These are phyloP conservation scores for Clarias gariepinus DNA, from an alignment of 2,113 vertebrate species.

Conservation along the genomic window DNA sequence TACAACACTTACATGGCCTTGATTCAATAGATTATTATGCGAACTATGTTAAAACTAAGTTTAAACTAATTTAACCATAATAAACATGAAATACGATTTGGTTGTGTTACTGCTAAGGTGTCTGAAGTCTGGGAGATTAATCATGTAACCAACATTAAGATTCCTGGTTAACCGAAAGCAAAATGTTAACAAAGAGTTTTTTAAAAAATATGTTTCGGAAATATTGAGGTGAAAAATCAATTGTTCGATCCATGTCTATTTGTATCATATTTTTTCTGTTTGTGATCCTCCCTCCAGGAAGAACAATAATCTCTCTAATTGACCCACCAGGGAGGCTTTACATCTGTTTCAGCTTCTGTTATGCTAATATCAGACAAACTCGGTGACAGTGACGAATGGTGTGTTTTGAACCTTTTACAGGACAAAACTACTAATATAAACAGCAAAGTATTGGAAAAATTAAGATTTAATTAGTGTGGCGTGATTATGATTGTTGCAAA, in stretches of 20 bases:
- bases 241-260: constrained; percentile 89
- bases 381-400: constrained; percentile 47
- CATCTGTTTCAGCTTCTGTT: constrained; percentile 88
- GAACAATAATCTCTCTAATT: constrained; percentile 99
- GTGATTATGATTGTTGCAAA: not conserved
- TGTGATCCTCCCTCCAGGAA: constrained; percentile 96
- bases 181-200: constrained; percentile 49
- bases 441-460: not conserved
- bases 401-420: constrained; percentile 42
- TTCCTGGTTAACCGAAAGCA: constrained; percentile 61
- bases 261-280: constrained; percentile 81
- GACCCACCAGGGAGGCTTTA: constrained; percentile 97
- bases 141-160: not conserved
- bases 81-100: not conserved
- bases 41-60: not conserved
- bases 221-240: constrained; percentile 82
- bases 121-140: not conserved
- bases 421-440: constrained; percentile 37
- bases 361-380: constrained; percentile 77
- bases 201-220: constrained; percentile 61
- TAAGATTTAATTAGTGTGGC: not conserved
- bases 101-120: not conserved
- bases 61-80: not conserved
- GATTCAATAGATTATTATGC: not conserved
- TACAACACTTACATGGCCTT: not conserved